Conservation (phyloP, 2,113 vertebrate species). For the Ia io region DNA sequence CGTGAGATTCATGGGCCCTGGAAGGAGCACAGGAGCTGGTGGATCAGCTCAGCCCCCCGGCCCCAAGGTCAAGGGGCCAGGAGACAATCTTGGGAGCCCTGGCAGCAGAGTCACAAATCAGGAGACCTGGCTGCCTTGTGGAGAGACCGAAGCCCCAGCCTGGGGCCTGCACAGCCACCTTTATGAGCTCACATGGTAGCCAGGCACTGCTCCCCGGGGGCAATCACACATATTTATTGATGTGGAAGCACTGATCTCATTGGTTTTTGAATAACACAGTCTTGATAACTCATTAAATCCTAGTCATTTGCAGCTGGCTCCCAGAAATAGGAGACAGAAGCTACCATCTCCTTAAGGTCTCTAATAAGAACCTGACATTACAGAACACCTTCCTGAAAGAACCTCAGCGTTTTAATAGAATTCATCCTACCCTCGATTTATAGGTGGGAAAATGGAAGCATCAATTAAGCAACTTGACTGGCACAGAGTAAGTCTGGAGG, state of each 20-base stretch:
- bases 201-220: not conserved
- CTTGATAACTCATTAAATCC: constrained; percentile 23
- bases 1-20: not conserved
- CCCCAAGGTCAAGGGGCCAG: not conserved
- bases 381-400: constrained; percentile 2
- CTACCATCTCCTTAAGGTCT: not conserved
- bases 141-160: not conserved
- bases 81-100: not conserved
- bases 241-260: constrained; percentile 35
- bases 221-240: constrained; percentile 38
- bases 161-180: not conserved
- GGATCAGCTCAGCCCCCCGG: not conserved
- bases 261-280: constrained; percentile 47
- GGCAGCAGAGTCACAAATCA: not conserved
- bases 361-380: not conserved
- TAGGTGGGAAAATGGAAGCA: not conserved
- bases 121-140: not conserved
- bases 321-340: not conserved
- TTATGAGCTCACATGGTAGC: not conserved
- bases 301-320: not conserved
- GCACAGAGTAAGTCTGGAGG: not conserved
- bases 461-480: not conserved
- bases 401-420: not conserved
- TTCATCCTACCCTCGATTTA: not conserved
- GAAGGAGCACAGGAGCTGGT: not conserved